These are phyloP conservation scores for Pyrgus malvae DNA, from an alignment of 2,888 invertebrate species.

Conservation along the genomic window DNA sequence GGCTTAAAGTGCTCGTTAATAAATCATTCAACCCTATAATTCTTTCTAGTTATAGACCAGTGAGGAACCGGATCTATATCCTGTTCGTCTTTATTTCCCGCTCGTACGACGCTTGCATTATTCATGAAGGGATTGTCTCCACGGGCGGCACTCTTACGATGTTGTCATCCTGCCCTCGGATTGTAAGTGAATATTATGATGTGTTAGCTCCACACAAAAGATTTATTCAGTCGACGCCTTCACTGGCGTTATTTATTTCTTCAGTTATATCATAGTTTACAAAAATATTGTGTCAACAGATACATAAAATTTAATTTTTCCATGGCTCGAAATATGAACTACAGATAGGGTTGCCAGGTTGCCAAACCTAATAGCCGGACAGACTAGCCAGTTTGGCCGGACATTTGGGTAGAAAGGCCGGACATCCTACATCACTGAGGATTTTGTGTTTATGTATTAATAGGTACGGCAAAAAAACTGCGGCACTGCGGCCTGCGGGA, in stretches of 20 bases:
- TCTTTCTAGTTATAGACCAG: slow-evolving; percentile 28
- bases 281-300: too few species aligned
- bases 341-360: too few species aligned
- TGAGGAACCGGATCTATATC: slow-evolving; percentile 73
- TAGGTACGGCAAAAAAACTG: too few species aligned
- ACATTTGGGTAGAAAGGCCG: too few species aligned
- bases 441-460: too few species aligned
- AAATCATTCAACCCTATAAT: slow-evolving; percentile 34
- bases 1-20: slow-evolving; percentile 28
- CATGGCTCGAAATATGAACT: too few species aligned
- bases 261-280: neutral
- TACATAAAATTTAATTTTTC: too few species aligned
- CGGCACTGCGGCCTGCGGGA: too few species aligned
- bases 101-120: slow-evolving; percentile 55
- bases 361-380: too few species aligned
- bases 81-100: slow-evolving; percentile 56
- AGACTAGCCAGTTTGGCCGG: too few species aligned
- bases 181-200: slow-evolving; percentile 19
- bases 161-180: slow-evolving; percentile 15
- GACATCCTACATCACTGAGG: too few species aligned
- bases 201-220: neutral
- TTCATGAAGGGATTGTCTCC: slow-evolving; percentile 44
- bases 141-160: slow-evolving; percentile 19
- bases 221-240: neutral
- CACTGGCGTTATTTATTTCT: neutral